Base-by-base conservation (phyloP, 2,888 invertebrate species). In the Caprella mutica region DNA sequence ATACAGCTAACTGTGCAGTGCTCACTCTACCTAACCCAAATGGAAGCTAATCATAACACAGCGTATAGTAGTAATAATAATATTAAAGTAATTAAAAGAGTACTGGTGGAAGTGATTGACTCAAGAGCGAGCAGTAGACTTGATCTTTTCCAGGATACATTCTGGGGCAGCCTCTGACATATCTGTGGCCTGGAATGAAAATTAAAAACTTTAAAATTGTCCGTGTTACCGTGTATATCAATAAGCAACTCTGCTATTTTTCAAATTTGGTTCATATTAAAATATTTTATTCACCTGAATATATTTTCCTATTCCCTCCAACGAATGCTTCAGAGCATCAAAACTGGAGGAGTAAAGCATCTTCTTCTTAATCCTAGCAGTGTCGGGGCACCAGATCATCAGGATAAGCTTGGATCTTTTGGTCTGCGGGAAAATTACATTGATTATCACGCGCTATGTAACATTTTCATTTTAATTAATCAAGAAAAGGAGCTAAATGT, bases 351-450 rank as follows among this genome's bases (percentile, higher is more conserved):
- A 81, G 76, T 84, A 84, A 73, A 83, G 77, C 83, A 83, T 84
- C 77, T 83, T 83, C 78, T 83, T 82, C 76, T 81, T 83, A 68
- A 86, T 82, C 78, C 90, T 91, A 70, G 97, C 93, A 75, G 88
- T 90, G 78, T 97, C 96, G 44, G 96, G 96, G 81, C 94, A 93
- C 93, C 93, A 93, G 73, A 90, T 90, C 88, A 96, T 91, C 73
- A 94, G 84, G 81, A 96, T 90, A 69, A 94, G 78, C 76, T 94
- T 94, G 77, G 94, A 92, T 84, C 93, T 93, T 82, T 92, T 93
- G 23, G 65, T 60, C 60, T 60, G 57, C n/a, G 56, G 56, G 9
- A 27, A 24, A n/a, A 19, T 12, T n/a, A n/a, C n/a, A n/a, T n/a
- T n/a, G n/a, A n/a, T n/a, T n/a, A n/a, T n/a, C n/a, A n/a, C n/a